Base-by-base conservation (phyloP, 2,797 vertebrate species). In the Mycteria americana region DNA sequence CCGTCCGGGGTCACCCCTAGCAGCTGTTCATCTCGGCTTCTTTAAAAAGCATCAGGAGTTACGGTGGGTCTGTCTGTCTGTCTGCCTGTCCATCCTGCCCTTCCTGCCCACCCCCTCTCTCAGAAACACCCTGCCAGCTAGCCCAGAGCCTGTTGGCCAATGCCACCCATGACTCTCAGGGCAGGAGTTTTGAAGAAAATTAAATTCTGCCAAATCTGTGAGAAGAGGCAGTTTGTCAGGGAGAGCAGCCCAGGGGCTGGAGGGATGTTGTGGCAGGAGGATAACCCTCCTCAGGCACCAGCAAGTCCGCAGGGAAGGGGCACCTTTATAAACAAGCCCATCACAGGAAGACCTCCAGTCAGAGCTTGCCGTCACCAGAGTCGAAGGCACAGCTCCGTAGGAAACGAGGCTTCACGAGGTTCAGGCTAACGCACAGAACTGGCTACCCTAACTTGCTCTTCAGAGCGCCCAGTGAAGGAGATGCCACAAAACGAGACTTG, bases 211-310 rank as follows among this genome's bases (percentile, higher is more conserved):
- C 28, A 74, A 63, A 37, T 56, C 25, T 68, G 6, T 37, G 22
- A 74, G 75, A 85, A 85, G 14, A 46, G 27, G 6, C 24, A 63
- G 13, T 69, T 80, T 80, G 17, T 54, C 18, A 24, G 43, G 16
- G 21, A 4, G 2, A 62, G 45, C 3, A 1, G 50, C 22, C 13
- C 46, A 54, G 25, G 13, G 21, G 8, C 6, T 11, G 1, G 43
- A 86, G 5, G 13, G n/a, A 33, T 75, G 62, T 28, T 92, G 15
- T 54, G 19, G 7, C 63, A 69, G 24, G 6, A 85, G 9, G 24
- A 60, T 39, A 82, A 59, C 14, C 7, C 30, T 76, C 23, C 28
- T 72, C 1, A 2, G 46, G 30, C 27, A 84, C 28, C 25, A 60
- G 10, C 3, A 45, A 59, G 28, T 56, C 43, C 2, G 2, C 4